Evolutionary conservation across 2,113 vertebrate species (phyloP), one percentile per base, ranked within the genome.

Genomic region (Chiloscyllium plagiosum): DNA sequence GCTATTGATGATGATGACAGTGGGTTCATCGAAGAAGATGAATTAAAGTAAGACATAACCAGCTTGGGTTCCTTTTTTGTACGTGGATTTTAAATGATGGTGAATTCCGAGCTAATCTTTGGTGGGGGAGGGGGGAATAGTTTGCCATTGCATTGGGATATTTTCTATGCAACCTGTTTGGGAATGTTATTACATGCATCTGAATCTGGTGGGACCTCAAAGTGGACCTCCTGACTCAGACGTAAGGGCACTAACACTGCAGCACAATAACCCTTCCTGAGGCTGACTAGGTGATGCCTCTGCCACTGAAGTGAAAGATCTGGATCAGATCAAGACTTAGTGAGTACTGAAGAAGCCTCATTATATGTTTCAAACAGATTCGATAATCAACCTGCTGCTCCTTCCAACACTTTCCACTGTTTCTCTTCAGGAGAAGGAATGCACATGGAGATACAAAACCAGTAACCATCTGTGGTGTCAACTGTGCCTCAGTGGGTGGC

Each of bases 21-120:
- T n/a, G 99, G 99, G 95, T 99, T 97, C 97, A 98, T 99, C 96
- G 99, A 99, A 96, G 98, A 98, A 97, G 98, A 98, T 0, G 99
- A 99, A 96, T 98, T 99, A 96, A 98, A 98, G 99, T 99, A 97
- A 97, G 97, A 96, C 65, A 52, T 15, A 29, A 15, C 78, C 3
- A 22, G 19, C 61, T 96, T 96, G 96, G 96, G 0, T 85, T 96
- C 80, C 96, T 96, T 96, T 87, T 96, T 96, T 94, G 42, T 47
- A 96, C 96, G 96, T 96, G 86, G 50, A 89, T 26, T 13, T 52
- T 56, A 26, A 87, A 52, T 42, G 47, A 22, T 87, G 85, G 42
- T 26, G 47, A 26, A 87, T 95, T 96, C 96, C 96, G 97, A 94
- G 95, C 96, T 96, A 96, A 96, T 96, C 95, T 96, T 96, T 33